Percentiles rank a stretch among this genome's conserved stretches.
Conservation (phyloP, 1,140 invertebrate genomes). For the Anastrepha ludens region DNA sequence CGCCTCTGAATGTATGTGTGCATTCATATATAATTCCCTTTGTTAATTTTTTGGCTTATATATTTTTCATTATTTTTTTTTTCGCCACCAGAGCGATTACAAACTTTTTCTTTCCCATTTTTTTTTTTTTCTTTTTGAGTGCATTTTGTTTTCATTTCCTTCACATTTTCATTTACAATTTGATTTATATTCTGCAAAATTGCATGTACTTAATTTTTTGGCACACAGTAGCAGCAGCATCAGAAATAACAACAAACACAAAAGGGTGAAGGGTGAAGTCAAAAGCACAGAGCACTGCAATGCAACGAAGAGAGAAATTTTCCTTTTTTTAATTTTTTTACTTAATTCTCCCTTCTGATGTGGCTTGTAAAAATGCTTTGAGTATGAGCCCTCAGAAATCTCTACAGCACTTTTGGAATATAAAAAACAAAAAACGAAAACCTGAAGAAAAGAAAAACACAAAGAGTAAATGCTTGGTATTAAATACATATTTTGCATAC, state of each 20-base stretch:
- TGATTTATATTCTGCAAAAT: slow-evolving; percentile 44
- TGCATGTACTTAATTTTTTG: slow-evolving; percentile 47
- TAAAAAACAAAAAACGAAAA: neutral
- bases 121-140: neutral
- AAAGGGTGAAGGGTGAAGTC: neutral
- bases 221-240: neutral
- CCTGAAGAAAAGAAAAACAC: too few species aligned
- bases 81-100: neutral
- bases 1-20: neutral
- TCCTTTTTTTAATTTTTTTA: neutral
- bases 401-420: neutral
- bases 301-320: neutral
- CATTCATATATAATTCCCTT: neutral
- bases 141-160: neutral
- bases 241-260: neutral
- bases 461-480: neutral
- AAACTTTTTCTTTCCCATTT: slow-evolving; percentile 7
- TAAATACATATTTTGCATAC: neutral
- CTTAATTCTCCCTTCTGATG: neutral
- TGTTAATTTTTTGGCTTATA: slow-evolving; percentile 26
- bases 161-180: slow-evolving; percentile 40
- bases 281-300: neutral
- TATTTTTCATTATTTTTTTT: neutral
- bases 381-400: neutral
- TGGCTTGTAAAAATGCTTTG: neutral